These are phyloP conservation scores for Omphaloscelis lunosa DNA, from an alignment of 2,888 invertebrate genomes.

Conservation along the genomic window DNA sequence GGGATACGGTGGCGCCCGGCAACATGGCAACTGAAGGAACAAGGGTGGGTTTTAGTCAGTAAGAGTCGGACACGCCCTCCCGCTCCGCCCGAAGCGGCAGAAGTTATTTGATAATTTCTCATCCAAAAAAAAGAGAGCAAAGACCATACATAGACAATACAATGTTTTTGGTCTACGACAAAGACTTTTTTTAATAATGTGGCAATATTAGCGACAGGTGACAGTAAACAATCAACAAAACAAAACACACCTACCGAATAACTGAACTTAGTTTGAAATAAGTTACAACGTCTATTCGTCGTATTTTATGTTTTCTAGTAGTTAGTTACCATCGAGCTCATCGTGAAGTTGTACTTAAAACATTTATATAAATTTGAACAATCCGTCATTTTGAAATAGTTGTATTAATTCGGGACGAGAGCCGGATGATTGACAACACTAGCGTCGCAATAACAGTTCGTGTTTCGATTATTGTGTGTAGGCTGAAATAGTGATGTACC, in stretches of 20 bases:
- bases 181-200: too few relatives aligned
- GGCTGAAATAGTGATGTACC: conserved; percentile 47
- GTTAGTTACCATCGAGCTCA: neutral
- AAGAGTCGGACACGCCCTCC: too few relatives aligned
- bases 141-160: too few relatives aligned
- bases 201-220: too few relatives aligned
- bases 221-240: neutral
- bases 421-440: conserved; percentile 61
- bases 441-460: conserved; percentile 46
- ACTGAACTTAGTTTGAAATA: neutral
- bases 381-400: conserved; percentile 48
- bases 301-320: neutral
- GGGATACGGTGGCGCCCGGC: too few relatives aligned
- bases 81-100: too few relatives aligned
- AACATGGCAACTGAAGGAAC: too few relatives aligned
- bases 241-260: neutral
- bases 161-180: too few relatives aligned
- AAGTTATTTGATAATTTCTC: too few relatives aligned
- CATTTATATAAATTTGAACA: conserved; percentile 34
- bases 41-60: too few relatives aligned
- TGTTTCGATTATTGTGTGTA: conserved; percentile 49
- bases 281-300: neutral
- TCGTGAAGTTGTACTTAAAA: neutral
- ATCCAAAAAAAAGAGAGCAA: too few relatives aligned
- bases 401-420: conserved; percentile 37